These are phyloP conservation scores for Macroteleia sp. DNA, from an alignment of 2,888 invertebrate species.

Conservation along the genomic window DNA sequence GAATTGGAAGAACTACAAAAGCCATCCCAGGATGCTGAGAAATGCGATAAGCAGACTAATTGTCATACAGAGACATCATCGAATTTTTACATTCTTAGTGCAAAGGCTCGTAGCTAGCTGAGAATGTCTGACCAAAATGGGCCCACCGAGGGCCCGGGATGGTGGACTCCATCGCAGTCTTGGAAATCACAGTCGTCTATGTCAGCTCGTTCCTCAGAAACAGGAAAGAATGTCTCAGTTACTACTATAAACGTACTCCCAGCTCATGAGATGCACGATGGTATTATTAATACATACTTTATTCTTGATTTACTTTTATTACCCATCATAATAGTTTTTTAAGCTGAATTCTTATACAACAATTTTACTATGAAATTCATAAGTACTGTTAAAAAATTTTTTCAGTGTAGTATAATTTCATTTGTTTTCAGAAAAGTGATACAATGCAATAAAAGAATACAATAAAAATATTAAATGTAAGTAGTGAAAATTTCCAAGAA, in stretches of 20 bases:
- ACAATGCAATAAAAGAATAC: too few species aligned
- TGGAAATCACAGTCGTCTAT: constrained; percentile 75
- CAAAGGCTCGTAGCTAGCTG: constrained; percentile 75
- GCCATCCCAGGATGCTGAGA: constrained; percentile 80
- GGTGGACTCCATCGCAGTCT: constrained; percentile 79
- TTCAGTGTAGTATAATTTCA: too few species aligned
- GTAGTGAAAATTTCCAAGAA: too few species aligned
- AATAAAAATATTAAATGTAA: too few species aligned
- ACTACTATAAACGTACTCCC: constrained; percentile 91
- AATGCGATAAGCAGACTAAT: constrained; percentile 63
- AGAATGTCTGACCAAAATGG: constrained; percentile 83
- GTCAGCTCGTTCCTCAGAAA: constrained; percentile 72
- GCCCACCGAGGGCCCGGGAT: constrained; percentile 80
- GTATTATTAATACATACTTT: too few species aligned
- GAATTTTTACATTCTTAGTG: constrained; percentile 51
- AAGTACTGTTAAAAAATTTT: too few species aligned
- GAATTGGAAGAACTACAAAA: too few species aligned
- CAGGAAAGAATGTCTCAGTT: constrained; percentile 88
- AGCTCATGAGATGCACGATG: constrained; percentile 86
- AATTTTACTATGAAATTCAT: too few species aligned
- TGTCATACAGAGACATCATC: constrained; percentile 50
- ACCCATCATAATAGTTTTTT: too few species aligned
- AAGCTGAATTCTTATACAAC: too few species aligned
- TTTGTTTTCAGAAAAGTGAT: too few species aligned
- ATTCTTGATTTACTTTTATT: too few species aligned